phyloP scores from a whole-genome alignment of 2,113 vertebrate genomes.

The Nanorana parkeri region DNA sequence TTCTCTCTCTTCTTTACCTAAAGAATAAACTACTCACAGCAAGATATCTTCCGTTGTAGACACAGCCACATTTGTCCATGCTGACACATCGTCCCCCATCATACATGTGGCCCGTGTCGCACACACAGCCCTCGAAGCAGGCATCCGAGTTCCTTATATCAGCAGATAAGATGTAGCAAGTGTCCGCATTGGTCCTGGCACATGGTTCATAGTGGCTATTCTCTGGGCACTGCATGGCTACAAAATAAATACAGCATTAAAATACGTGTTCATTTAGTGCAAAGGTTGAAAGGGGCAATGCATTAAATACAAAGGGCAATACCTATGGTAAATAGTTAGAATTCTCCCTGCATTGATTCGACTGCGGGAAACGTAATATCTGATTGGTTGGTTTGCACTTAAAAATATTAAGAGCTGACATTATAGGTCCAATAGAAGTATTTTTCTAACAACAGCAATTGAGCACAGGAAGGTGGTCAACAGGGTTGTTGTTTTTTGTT shows the following conservation, averaged over 20 bases:
- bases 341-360: no score
- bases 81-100: constrained; percentile 68
- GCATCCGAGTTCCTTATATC: constrained; percentile 51
- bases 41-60: constrained; percentile 66
- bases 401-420: no score
- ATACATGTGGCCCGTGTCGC: constrained; percentile 66
- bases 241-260: constrained; percentile 11
- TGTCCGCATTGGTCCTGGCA: constrained; percentile 63
- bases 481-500: no score
- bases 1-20: no score
- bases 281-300: no score
- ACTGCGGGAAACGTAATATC: no score
- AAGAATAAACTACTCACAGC: constrained; percentile 59
- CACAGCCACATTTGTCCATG: constrained; percentile 69
- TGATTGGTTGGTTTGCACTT: no score
- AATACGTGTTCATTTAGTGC: background rate
- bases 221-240: constrained; percentile 70
- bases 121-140: constrained; percentile 75
- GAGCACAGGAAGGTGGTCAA: no score
- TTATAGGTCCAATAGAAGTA: no score
- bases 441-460: no score
- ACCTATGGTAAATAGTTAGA: no score
- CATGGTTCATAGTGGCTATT: constrained; percentile 72
- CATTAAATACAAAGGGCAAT: no score
- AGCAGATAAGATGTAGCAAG: constrained; percentile 63